Evolutionary conservation across 2,888 invertebrate species (phyloP).

Genomic region (Plagodis dolabraria): DNA sequence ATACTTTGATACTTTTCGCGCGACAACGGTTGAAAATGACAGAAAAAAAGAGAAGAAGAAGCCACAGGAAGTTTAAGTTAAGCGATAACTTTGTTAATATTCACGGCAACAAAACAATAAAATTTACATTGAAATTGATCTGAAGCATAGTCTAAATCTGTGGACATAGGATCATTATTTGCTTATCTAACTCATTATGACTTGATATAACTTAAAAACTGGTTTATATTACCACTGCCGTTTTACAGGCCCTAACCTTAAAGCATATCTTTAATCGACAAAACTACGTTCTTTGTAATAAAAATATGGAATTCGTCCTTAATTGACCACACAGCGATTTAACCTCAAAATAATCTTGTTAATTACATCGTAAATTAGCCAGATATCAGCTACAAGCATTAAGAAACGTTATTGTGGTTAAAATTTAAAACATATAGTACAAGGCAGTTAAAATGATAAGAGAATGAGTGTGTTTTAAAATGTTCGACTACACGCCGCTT

Average conservation of each 20-base stretch:
- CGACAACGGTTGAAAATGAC: no score
- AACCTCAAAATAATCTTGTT: conserved; percentile 42
- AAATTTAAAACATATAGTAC: conserved; percentile 28
- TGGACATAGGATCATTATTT: no score
- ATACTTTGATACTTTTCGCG: no score
- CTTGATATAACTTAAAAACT: no score
- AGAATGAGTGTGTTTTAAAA: conserved; percentile 16
- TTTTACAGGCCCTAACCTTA: background rate
- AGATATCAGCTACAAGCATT: conserved; percentile 39
- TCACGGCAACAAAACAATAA: no score
- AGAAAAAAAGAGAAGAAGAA: no score
- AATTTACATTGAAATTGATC: no score
- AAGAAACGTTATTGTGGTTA: conserved; percentile 24
- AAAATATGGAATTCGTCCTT: conserved; percentile 25
- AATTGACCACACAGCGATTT: conserved; percentile 49
- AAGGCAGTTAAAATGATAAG: conserved; percentile 28
- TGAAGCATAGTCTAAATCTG: no score
- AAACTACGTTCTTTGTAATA: conserved; percentile 3
- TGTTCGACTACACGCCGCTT: background rate
- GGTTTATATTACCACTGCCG: no score
- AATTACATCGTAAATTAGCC: conserved; percentile 39
- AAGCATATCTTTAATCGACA: background rate
- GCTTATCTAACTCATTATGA: no score
- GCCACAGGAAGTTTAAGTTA: no score
- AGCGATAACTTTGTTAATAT: no score